Evolutionary conservation across 1,140 invertebrate genomes (phyloP).

Genomic region (Drosophila ambigua): DNA sequence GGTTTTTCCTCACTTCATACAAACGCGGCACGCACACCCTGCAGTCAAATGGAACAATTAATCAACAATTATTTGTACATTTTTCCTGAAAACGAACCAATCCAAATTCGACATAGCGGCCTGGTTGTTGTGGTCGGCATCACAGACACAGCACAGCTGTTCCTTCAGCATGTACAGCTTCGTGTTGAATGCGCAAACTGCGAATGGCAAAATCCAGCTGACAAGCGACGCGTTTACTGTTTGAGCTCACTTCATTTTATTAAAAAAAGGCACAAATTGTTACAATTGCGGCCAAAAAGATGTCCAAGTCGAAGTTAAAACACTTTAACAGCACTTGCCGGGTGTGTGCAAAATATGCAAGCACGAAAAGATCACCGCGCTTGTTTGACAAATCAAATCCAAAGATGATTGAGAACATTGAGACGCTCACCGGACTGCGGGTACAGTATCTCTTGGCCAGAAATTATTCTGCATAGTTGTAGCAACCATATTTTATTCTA

Average conservation of each 20-base stretch:
- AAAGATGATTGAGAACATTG: constrained; percentile 59
- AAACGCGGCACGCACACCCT: constrained; percentile 68
- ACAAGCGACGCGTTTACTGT: constrained; percentile 63
- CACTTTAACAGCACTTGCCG: constrained; percentile 66
- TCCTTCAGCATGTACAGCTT: constrained; percentile 6
- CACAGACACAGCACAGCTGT: constrained; percentile 24
- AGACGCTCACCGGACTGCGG: constrained; percentile 58
- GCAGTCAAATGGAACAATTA: constrained; percentile 16
- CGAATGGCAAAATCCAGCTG: constrained; percentile 58
- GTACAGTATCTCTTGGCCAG: constrained; percentile 36
- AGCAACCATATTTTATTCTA: background rate
- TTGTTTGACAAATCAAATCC: constrained; percentile 63
- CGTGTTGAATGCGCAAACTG: constrained; percentile 9
- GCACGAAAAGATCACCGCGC: constrained; percentile 60
- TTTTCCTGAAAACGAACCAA: constrained; percentile 52
- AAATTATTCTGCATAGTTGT: background rate
- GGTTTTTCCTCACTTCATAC: constrained; percentile 63
- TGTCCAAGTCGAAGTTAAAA: constrained; percentile 65
- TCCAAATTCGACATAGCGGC: constrained; percentile 65
- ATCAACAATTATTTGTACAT: constrained; percentile 52
- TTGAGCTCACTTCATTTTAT: constrained; percentile 27
- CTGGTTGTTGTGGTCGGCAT: constrained; percentile 51
- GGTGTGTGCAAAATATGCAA: constrained; percentile 68
- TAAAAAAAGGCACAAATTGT: constrained; percentile 26
- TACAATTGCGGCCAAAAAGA: constrained; percentile 37